These are phyloP conservation scores for Yasuhikotakia modesta DNA, from an alignment of 2,797 vertebrate species.

Conservation along the genomic window DNA sequence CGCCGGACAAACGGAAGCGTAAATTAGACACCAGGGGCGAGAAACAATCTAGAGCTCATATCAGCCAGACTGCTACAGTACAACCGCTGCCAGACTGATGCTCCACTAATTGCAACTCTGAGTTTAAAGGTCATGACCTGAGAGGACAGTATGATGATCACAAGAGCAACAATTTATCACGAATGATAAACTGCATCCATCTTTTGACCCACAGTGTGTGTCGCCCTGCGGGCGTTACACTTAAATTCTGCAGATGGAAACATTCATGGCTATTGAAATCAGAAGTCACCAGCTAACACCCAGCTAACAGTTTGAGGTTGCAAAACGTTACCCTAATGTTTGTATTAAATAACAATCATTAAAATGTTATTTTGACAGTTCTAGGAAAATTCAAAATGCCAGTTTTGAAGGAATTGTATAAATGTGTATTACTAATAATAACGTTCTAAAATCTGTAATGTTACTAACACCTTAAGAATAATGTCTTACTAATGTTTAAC, in stretches of 20 bases:
- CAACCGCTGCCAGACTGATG: slow-evolving; percentile 21
- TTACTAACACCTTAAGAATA: no score
- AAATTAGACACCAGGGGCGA: slow-evolving; percentile 29
- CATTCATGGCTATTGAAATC: slow-evolving; percentile 2
- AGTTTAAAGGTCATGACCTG: slow-evolving; percentile 36
- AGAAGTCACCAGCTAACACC: neutral
- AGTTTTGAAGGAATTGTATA: no score
- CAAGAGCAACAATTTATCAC: slow-evolving; percentile 29
- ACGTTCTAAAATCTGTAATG: no score
- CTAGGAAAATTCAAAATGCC: no score
- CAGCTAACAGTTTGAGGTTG: no score
- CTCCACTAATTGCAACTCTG: slow-evolving; percentile 36
- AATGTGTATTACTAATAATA: no score
- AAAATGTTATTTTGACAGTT: no score
- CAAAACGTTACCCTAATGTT: no score
- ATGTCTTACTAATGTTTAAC: no score
- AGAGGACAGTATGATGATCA: slow-evolving; percentile 26
- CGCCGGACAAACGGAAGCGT: slow-evolving; percentile 12
- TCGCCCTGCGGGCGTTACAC: neutral
- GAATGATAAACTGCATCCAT: slow-evolving; percentile 20
- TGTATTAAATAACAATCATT: no score
- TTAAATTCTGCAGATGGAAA: neutral
- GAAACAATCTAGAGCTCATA: slow-evolving; percentile 23
- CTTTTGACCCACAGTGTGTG: neutral
- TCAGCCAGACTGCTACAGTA: slow-evolving; percentile 1